Conservation (phyloP, 1,140 invertebrate species). For the Drosophila lacteicornis region DNA sequence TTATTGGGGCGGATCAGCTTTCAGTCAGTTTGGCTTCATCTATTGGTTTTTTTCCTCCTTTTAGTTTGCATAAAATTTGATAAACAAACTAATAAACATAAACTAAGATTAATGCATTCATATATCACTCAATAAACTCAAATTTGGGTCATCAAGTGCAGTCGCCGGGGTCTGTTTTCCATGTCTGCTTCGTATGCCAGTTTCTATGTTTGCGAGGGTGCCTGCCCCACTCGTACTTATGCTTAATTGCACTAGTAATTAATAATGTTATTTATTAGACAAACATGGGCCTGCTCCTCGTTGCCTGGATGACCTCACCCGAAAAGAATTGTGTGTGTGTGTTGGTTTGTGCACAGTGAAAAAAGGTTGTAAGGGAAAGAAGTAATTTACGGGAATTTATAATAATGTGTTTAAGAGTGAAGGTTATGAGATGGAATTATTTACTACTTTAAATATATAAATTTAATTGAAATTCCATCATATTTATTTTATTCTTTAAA, state of each 20-base stretch:
- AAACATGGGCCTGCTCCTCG: constrained; percentile 55
- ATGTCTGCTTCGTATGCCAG: not conserved
- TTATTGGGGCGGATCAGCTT: constrained; percentile 14
- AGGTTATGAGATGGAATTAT: too few species aligned
- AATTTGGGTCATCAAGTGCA: constrained; percentile 81
- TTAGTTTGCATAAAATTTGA: constrained; percentile 69
- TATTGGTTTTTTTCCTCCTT: not conserved
- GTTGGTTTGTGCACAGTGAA: constrained; percentile 36
- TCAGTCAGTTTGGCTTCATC: constrained; percentile 25
- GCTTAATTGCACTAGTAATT: constrained; percentile 84
- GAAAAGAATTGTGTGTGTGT: constrained; percentile 46
- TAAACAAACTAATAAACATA: constrained; percentile 74
- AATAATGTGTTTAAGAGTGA: not conserved
- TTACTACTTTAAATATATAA: too few species aligned
- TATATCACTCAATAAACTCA: constrained; percentile 76
- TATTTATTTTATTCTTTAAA: too few species aligned
- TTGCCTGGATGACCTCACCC: constrained; percentile 76
- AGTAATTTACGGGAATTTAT: not conserved
- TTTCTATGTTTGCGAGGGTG: constrained; percentile 36
- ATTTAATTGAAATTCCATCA: too few species aligned
- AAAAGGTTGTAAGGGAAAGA: not conserved
- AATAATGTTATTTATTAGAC: constrained; percentile 84
- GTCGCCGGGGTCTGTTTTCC: constrained; percentile 24
- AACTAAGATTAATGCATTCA: constrained; percentile 81
- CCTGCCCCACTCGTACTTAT: constrained; percentile 65